Evolutionary conservation across 2,113 vertebrate species (phyloP).

Genomic region (Semicossyphus pulcher): DNA sequence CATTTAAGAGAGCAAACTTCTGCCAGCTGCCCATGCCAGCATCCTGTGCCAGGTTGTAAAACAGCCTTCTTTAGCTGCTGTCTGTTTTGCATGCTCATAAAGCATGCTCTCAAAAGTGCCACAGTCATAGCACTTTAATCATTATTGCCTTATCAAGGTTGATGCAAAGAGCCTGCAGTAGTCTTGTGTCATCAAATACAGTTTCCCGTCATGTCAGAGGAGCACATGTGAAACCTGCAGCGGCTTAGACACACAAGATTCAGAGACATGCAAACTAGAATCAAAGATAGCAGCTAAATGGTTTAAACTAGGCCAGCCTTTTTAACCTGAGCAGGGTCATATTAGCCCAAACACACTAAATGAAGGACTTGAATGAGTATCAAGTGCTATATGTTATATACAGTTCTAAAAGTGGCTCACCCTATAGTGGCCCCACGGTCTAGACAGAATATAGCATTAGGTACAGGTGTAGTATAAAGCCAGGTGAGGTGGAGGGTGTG

Average conservation of each 20-base stretch:
- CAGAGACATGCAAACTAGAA: slow-evolving; percentile 34
- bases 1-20: not conserved
- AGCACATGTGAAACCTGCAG: not conserved
- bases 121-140: not conserved
- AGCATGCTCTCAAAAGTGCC: slow-evolving; percentile 20
- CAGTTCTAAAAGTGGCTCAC: not conserved
- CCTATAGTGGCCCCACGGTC: not conserved
- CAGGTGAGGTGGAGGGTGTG: slow-evolving; percentile 6
- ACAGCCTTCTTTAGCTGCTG: not conserved
- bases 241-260: not conserved
- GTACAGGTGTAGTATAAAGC: not conserved
- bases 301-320: not conserved
- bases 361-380: not conserved
- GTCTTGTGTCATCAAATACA: not conserved
- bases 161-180: slow-evolving; percentile 25
- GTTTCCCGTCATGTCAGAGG: not conserved
- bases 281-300: slow-evolving; percentile 12
- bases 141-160: slow-evolving; percentile 21
- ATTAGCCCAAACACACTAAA: not conserved
- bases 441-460: not conserved
- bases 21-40: not conserved
- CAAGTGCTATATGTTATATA: not conserved
- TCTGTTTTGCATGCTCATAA: slow-evolving; percentile 68
- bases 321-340: not conserved
- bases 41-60: slow-evolving; percentile 17